These are phyloP conservation scores for Hiodon tergisus DNA, from an alignment of 2,113 vertebrate genomes.

Conservation along the genomic window DNA sequence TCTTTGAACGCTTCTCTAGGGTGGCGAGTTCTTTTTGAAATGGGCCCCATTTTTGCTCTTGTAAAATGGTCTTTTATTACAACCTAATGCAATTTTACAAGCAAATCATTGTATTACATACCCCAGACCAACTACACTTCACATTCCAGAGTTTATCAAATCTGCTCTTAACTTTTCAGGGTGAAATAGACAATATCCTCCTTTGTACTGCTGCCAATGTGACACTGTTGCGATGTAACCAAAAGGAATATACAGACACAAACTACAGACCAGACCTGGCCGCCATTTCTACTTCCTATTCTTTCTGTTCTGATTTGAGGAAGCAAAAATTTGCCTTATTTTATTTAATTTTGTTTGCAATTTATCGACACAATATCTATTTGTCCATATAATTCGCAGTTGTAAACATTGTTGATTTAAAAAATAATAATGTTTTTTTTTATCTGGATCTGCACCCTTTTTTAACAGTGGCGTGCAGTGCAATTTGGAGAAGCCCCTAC, in stretches of 20 bases:
- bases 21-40: slow-evolving; percentile 18
- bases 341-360: too few relatives aligned
- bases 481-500: too few relatives aligned
- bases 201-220: slow-evolving; percentile 21
- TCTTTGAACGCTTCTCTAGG: background rate
- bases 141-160: slow-evolving; percentile 30
- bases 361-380: too few relatives aligned
- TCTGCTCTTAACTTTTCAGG: slow-evolving; percentile 6
- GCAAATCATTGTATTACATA: slow-evolving; percentile 26
- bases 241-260: slow-evolving; percentile 3
- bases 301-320: too few relatives aligned
- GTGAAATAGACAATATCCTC: slow-evolving; percentile 16
- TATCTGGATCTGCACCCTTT: too few relatives aligned
- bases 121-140: slow-evolving; percentile 16
- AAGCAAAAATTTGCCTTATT: too few relatives aligned
- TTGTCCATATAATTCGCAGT: too few relatives aligned
- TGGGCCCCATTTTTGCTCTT: slow-evolving; percentile 18
- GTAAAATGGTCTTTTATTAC: slow-evolving; percentile 6
- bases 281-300: too few relatives aligned
- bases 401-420: too few relatives aligned
- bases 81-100: slow-evolving; percentile 25
- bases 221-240: slow-evolving; percentile 12
- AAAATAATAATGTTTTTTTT: too few relatives aligned
- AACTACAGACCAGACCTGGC: background rate
- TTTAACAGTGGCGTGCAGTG: too few relatives aligned